Conservation (phyloP, 1,140 invertebrate species). For the Archivesica marissinica region DNA sequence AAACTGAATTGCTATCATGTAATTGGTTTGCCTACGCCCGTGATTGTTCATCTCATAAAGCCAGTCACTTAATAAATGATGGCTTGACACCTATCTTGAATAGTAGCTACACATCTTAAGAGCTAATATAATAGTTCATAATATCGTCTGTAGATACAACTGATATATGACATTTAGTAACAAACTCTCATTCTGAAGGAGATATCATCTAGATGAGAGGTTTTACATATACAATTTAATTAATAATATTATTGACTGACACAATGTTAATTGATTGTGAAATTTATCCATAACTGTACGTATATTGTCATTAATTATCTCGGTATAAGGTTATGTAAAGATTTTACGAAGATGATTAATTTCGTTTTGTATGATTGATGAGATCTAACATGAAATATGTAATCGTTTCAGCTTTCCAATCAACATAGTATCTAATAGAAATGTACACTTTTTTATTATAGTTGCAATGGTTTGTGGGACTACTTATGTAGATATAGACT, state of each 20-base stretch:
- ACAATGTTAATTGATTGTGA: neutral
- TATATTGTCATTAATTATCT: neutral
- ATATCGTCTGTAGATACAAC: neutral
- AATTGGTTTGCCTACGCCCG: slow-evolving; percentile 8
- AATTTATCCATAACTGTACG: neutral
- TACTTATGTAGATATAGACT: no score
- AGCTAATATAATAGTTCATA: neutral
- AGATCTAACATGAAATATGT: neutral
- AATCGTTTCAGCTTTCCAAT: slow-evolving; percentile 10
- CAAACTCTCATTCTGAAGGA: neutral
- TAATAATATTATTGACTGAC: slow-evolving; percentile 7
- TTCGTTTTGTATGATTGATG: neutral
- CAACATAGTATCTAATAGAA: neutral
- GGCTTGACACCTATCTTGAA: slow-evolving; percentile 7
- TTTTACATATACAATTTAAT: slow-evolving; percentile 15
- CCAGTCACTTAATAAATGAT: neutral
- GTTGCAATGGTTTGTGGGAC: no score
- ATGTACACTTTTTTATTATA: neutral
- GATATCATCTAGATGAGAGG: neutral
- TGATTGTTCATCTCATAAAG: slow-evolving; percentile 16
- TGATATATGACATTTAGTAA: slow-evolving; percentile 10
- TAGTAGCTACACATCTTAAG: neutral
- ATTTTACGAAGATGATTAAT: neutral
- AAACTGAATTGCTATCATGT: neutral
- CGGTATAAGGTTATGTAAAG: neutral